A percentile compares a stretch with the other conserved stretches of the same genome.
These are phyloP conservation scores for Coluber constrictor DNA, from an alignment of 2,797 vertebrate genomes.

Conservation along the genomic window DNA sequence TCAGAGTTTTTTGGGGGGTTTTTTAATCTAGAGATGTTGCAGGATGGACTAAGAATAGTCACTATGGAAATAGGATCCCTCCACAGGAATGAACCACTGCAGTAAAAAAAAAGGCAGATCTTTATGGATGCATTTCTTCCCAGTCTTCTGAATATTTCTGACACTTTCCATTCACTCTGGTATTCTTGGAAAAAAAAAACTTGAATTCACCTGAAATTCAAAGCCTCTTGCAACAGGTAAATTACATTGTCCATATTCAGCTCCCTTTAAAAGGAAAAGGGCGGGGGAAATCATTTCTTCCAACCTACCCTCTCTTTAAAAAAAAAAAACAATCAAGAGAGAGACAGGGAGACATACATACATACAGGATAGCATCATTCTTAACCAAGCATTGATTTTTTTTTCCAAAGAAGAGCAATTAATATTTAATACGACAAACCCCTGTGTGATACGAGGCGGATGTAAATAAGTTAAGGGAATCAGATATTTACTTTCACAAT, in stretches of 20 bases:
- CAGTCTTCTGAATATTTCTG: not conserved
- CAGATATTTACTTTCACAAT: slow-evolving; percentile 88
- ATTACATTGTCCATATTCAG: slow-evolving; percentile 37
- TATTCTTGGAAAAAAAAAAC: fast-evolving
- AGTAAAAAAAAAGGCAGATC: not conserved
- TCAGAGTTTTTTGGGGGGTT: fast-evolving
- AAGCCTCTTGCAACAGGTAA: slow-evolving; percentile 29
- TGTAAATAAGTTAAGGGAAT: slow-evolving; percentile 94
- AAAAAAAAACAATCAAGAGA: slow-evolving; percentile 24
- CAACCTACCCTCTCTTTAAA: not conserved
- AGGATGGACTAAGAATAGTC: not conserved
- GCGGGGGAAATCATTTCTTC: slow-evolving; percentile 29
- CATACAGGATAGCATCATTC: slow-evolving; percentile 60
- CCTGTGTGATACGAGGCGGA: slow-evolving; percentile 81
- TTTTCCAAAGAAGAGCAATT: slow-evolving; percentile 73
- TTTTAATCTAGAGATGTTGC: not conserved
- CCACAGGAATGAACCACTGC: not conserved
- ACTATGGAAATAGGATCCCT: not conserved
- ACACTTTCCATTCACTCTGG: not conserved
- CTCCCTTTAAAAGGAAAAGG: slow-evolving; percentile 24
- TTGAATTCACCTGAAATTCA: slow-evolving; percentile 12
- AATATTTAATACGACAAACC: slow-evolving; percentile 81
- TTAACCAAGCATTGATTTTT: slow-evolving; percentile 74
- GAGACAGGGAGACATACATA: slow-evolving; percentile 32
- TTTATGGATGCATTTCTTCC: not conserved